Conservation (phyloP, 2,797 vertebrate species). For the Ctenochaetus hawaiiensis region DNA sequence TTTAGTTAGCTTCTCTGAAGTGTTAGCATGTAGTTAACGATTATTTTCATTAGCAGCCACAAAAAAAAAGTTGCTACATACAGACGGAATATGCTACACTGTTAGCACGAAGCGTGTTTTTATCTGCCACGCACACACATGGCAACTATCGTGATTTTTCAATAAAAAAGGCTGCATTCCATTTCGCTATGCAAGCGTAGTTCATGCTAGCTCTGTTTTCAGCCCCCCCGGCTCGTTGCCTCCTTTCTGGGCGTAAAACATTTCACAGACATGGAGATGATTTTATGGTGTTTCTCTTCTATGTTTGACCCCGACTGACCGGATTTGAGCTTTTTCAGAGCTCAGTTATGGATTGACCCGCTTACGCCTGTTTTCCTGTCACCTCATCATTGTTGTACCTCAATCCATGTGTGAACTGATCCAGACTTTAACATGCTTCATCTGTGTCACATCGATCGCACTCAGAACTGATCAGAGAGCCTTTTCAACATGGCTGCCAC, state of each 20-base stretch:
- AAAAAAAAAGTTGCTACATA: too few relatives aligned
- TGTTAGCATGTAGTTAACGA: background rate
- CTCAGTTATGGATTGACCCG: constrained; percentile 61
- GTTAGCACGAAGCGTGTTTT: background rate
- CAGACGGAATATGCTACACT: background rate
- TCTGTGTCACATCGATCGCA: constrained; percentile 58
- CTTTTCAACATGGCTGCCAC: background rate
- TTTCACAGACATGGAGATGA: background rate
- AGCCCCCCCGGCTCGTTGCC: background rate
- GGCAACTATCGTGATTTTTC: too few relatives aligned
- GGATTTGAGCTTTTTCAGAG: background rate
- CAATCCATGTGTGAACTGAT: constrained; percentile 58
- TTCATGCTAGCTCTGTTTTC: background rate
- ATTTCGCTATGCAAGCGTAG: background rate
- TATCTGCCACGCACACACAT: background rate
- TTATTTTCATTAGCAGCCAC: background rate
- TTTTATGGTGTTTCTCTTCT: background rate
- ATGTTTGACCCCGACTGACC: constrained; percentile 58
- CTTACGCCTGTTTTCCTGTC: constrained; percentile 38
- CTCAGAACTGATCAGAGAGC: constrained; percentile 26
- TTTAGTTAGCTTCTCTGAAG: too few relatives aligned
- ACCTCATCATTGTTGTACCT: constrained; percentile 22
- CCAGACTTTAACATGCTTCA: constrained; percentile 44
- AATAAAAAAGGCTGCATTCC: background rate
- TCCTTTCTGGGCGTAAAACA: background rate